Conservation (phyloP, 2,888 invertebrate species). For the Tenthredo distinguenda region DNA sequence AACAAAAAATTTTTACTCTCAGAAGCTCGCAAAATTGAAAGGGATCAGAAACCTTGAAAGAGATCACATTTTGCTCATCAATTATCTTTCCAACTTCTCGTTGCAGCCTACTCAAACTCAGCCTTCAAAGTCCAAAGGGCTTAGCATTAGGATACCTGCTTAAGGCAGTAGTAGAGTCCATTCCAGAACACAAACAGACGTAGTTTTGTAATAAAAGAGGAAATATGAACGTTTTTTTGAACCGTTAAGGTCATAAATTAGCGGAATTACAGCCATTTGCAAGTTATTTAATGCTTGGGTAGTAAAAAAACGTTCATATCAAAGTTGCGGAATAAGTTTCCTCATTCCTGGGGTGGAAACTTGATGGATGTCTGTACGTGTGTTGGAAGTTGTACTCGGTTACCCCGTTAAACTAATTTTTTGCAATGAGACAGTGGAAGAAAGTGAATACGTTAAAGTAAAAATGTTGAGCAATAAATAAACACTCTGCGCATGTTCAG, state of each 20-base stretch:
- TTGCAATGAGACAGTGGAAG: background rate
- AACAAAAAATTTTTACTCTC: background rate
- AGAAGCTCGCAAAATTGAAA: background rate
- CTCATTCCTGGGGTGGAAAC: background rate
- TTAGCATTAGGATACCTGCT: background rate
- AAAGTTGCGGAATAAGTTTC: background rate
- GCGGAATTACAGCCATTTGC: background rate
- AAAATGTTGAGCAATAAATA: constrained; percentile 21
- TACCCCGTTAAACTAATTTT: background rate
- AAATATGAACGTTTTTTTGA: background rate
- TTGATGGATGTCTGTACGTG: background rate
- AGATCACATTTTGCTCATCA: background rate
- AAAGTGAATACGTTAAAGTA: background rate
- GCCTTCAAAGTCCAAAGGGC: background rate
- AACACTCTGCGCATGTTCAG: background rate
- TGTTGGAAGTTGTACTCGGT: background rate
- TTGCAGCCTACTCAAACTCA: background rate
- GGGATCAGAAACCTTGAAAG: background rate
- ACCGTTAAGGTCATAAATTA: background rate
- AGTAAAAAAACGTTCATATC: background rate
- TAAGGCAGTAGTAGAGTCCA: background rate
- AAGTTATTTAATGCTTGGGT: background rate
- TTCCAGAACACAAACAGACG: background rate
- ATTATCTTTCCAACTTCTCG: background rate
- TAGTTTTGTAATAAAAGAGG: background rate